Percentiles rank a stretch among this genome's conserved stretches.
phyloP scores from a whole-genome alignment of 2,888 invertebrate genomes.

The Drosophila gaucha region DNA sequence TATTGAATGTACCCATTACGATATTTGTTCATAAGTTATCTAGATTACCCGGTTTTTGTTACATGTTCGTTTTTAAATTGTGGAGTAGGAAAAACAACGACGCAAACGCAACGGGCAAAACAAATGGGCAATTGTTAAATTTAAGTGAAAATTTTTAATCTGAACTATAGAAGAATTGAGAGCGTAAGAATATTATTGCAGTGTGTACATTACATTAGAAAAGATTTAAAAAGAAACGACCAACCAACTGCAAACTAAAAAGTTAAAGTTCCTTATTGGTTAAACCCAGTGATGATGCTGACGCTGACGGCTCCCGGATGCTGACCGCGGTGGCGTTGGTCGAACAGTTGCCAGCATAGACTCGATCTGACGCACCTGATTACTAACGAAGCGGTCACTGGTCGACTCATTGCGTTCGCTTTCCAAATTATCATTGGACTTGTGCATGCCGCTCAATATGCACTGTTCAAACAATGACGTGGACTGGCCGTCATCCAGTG shows the following conservation, averaged over 20 bases:
- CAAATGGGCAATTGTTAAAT: constrained; percentile 70
- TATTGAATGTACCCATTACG: constrained; percentile 53
- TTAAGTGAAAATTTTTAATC: constrained; percentile 74
- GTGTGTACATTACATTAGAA: constrained; percentile 60
- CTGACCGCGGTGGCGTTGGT: constrained; percentile 44
- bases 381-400: constrained; percentile 67
- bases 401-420: constrained; percentile 45
- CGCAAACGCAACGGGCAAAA: constrained; percentile 17
- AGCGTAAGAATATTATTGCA: constrained; percentile 75
- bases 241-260: constrained; percentile 36
- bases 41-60: constrained; percentile 21
- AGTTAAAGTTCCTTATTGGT: not conserved
- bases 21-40: constrained; percentile 54
- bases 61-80: constrained; percentile 31
- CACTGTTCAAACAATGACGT: constrained; percentile 89
- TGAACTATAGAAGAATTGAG: constrained; percentile 76
- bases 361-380: constrained; percentile 73
- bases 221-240: constrained; percentile 47
- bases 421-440: constrained; percentile 80
- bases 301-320: constrained; percentile 29
- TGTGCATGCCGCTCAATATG: constrained; percentile 91
- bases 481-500: constrained; percentile 85
- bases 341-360: constrained; percentile 71
- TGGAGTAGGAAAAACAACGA: constrained; percentile 34
- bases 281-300: constrained; percentile 55